A percentile compares a stretch with the other conserved stretches of the same genome.
phyloP scores from a whole-genome alignment of 1,140 invertebrate species.

The Streblospio benedicti region DNA sequence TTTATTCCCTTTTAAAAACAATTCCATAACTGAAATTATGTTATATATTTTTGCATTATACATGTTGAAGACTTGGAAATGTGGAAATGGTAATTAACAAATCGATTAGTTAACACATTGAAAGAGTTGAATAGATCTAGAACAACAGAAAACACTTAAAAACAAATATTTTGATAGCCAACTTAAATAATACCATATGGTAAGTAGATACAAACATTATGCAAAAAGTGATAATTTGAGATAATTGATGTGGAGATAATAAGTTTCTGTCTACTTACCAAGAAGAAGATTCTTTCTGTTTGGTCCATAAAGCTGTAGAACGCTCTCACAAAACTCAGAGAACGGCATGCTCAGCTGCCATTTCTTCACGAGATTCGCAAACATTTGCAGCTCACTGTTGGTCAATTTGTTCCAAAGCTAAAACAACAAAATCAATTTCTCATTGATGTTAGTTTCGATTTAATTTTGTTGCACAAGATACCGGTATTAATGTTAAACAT shows the following conservation, averaged over 20 bases:
- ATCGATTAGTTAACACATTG: no score
- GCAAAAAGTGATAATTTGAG: background rate
- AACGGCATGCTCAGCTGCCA: conserved; percentile 39
- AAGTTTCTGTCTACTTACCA: conserved; percentile 24
- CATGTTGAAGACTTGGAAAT: no score
- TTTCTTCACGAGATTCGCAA: conserved; percentile 36
- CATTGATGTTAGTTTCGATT: background rate
- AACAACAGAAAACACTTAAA: no score
- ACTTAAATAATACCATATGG: background rate
- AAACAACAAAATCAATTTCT: conserved; percentile 18
- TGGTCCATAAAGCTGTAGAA: conserved; percentile 41
- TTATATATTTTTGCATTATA: no score
- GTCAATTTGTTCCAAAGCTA: conserved; percentile 42
- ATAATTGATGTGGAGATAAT: background rate
- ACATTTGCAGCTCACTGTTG: conserved; percentile 38
- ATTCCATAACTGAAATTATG: no score
- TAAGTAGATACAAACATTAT: background rate
- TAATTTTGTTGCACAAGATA: background rate
- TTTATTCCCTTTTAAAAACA: no score
- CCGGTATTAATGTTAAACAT: background rate
- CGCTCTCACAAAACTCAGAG: conserved; percentile 42
- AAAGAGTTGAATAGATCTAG: no score
- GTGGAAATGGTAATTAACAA: no score
- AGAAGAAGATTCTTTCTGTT: conserved; percentile 41
- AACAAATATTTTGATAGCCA: no score